Evolutionary conservation across 2,797 vertebrate genomes (phyloP).

Genomic region (Erpetoichthys calabaricus): DNA sequence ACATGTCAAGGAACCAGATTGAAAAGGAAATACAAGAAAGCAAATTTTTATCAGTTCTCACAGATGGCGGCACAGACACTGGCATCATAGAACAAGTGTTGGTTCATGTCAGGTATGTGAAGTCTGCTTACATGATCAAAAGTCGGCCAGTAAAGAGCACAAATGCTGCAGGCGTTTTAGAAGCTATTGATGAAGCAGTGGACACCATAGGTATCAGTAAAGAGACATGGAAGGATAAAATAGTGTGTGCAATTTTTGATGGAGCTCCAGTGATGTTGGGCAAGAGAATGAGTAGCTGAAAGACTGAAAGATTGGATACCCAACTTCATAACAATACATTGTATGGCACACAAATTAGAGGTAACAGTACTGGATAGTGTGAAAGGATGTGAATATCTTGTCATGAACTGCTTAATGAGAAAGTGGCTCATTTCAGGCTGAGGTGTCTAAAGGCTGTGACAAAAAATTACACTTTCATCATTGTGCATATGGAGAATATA

Average conservation of each 20-base stretch:
- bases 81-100: conserved; percentile 5
- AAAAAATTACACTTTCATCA: conserved; percentile 7
- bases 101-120: no score
- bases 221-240: no score
- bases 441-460: conserved; percentile 11
- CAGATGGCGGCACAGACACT: conserved; percentile 10
- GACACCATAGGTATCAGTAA: no score
- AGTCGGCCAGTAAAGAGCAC: no score
- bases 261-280: not conserved
- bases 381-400: conserved; percentile 11
- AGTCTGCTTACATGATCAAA: no score
- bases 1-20: no score
- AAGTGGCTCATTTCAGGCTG: conserved; percentile 9
- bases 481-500: conserved; percentile 11
- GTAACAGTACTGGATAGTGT: conserved; percentile 5
- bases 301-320: conserved; percentile 9
- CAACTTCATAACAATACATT: conserved; percentile 11
- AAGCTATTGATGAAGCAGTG: no score
- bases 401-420: conserved; percentile 9
- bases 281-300: conserved; percentile 9
- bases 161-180: no score
- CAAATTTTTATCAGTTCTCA: conserved; percentile 5
- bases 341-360: conserved; percentile 10
- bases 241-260: no score
- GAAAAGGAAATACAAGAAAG: no score